Base-by-base conservation (phyloP, 1,140 invertebrate genomes). In the Drosophila grimshawi region DNA sequence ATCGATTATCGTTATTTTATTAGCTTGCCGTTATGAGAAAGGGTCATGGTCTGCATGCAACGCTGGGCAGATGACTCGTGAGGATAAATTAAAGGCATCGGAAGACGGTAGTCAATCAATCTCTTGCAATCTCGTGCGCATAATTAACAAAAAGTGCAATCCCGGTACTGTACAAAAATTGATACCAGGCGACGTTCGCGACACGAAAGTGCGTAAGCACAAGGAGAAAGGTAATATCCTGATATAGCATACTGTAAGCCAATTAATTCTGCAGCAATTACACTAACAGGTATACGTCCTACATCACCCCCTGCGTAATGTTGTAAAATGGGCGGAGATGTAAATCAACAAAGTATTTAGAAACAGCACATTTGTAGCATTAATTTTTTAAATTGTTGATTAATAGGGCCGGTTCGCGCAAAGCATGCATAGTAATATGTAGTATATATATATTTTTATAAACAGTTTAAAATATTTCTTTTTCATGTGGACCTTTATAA, bases 21-120 rank as follows among this genome's bases (percentile, higher is more conserved):
- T 37, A 92, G 92, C 94, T 52, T 98, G 97, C 92, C 95, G 96
- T 88, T 98, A 97, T 91, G 94, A 94, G 61, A 96, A 97, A 86
- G 95, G 96, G 57, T 92, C 95, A 60, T 97, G 97, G 97, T 95
- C 96, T 46, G 96, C 97, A 78, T 98, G 97, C 92, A 96, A 8
- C 43, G 81, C 52, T 43, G 91, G 94, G 66, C 93, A 94, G 91
- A 95, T 96, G 94, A 94, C 94, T 35, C 94, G 96, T 89, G 94
- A 94, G 78, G 95, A 96, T 81, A 95, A 94, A 79, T 81, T 96
- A 49, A 96, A 96, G 81, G 85, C 94, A 35, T 95, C 95, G 80
- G 95, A 95, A 62, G 95, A 62, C 4, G 70, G 35, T 3, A 75
- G 48, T 30, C 81, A 81, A 30, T 67, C 80, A 11, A 88, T 35